Evolutionary conservation across 1,140 invertebrate species (phyloP), one percentile per base, ranked within the genome.

Genomic region (Maniola jurtina): DNA sequence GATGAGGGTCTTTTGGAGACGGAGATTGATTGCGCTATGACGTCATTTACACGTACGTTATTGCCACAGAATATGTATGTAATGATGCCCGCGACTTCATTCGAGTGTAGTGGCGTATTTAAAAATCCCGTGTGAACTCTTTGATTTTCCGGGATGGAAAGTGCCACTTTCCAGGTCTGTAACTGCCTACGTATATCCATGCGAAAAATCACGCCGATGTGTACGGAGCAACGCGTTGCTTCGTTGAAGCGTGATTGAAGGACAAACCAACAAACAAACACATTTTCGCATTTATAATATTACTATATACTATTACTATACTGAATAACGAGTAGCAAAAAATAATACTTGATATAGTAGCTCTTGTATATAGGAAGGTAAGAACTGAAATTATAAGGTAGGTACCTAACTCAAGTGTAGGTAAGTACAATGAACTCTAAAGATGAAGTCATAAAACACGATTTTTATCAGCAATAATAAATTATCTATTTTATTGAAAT

Each of bases 21-120:
- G 48, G 60, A 66, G 73, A 77, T 75, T 80, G 75, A 82, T 81
- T 76, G 72, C 58, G n/a, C 13, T 16, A 47, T 81, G 75, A 76
- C 42, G 42, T 11, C 9, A 45, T 5, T n/a, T 6, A 11, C 10
- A 11, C n/a, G n/a, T n/a, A n/a, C n/a, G n/a, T n/a, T n/a, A n/a
- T n/a, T 25, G 25, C 25, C 25, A 9, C 40, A 42, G 9, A 13
- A 42, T 42, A 10, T 42, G 40, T 42, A 42, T 5, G 1, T 47
- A 47, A 0, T n/a, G 13, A 42, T 13, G 13, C 13, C 13, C 13
- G 8, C 13, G 40, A 42, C 5, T 42, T 13, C n/a, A n/a, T n/a
- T n/a, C n/a, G n/a, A n/a, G n/a, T n/a, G n/a, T n/a, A n/a, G n/a
- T n/a, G n/a, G n/a, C n/a, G n/a, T n/a, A n/a, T n/a, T n/a, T n/a